phyloP scores from a whole-genome alignment of 1,140 invertebrate genomes.

The Calosoma granatense region DNA sequence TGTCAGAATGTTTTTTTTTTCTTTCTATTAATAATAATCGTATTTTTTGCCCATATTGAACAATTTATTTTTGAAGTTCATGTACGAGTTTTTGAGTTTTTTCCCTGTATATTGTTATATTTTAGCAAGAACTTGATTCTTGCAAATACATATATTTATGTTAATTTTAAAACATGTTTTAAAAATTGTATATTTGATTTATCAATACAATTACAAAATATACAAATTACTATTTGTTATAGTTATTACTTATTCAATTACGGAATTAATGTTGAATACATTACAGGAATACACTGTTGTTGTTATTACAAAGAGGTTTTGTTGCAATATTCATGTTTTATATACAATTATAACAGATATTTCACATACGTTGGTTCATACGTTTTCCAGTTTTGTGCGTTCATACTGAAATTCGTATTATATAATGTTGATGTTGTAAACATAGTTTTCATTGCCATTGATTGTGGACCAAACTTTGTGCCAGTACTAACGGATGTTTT shows the following conservation, averaged over 20 bases:
- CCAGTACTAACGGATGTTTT: slow-evolving; percentile 16
- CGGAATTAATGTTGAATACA: too few relatives aligned
- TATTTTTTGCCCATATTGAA: neutral
- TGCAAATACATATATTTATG: neutral
- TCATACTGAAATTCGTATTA: slow-evolving; percentile 22
- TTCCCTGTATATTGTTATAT: neutral
- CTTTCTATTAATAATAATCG: too few relatives aligned
- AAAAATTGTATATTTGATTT: neutral
- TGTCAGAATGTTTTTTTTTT: too few relatives aligned
- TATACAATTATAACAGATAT: too few relatives aligned
- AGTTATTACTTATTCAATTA: neutral
- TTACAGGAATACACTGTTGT: too few relatives aligned
- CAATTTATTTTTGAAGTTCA: slow-evolving; percentile 6
- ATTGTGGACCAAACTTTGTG: slow-evolving; percentile 18
- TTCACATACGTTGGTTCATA: slow-evolving; percentile 24
- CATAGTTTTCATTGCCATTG: slow-evolving; percentile 21
- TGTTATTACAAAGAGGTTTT: too few relatives aligned
- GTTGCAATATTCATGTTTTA: too few relatives aligned
- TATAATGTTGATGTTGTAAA: slow-evolving; percentile 22
- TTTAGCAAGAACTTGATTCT: neutral
- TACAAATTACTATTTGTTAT: neutral
- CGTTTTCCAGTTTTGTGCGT: slow-evolving; percentile 20
- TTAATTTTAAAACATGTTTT: neutral
- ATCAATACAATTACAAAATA: neutral
- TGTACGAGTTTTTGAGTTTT: neutral